Evolutionary conservation across 2,113 vertebrate species (phyloP).

Genomic region (Orientallactaga bullata): DNA sequence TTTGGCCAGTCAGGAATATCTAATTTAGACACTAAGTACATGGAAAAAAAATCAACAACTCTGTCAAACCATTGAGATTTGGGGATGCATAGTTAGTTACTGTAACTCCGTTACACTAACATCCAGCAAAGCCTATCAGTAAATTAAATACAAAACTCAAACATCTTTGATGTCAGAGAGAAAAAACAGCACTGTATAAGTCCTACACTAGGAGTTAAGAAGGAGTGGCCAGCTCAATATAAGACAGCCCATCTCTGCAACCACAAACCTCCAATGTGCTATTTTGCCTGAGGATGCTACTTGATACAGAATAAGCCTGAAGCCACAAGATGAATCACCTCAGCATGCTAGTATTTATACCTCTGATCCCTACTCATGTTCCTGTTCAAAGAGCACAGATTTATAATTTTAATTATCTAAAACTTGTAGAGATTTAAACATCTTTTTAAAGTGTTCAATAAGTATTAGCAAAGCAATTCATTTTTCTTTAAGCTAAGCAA

Average conservation of each 20-base stretch:
- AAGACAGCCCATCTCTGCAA: not conserved
- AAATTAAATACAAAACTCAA: constrained; percentile 29
- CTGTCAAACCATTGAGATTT: constrained; percentile 31
- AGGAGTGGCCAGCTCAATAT: not conserved
- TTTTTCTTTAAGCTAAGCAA: constrained; percentile 82
- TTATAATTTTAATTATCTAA: constrained; percentile 88
- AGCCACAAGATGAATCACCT: constrained; percentile 66
- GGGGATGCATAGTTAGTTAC: not conserved
- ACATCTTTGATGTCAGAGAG: constrained; percentile 41
- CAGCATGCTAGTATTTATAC: constrained; percentile 78
- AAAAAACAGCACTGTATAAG: not conserved
- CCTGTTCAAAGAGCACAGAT: constrained; percentile 84
- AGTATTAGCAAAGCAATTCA: constrained; percentile 86
- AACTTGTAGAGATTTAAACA: constrained; percentile 86
- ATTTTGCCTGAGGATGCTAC: not conserved
- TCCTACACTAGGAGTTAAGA: not conserved
- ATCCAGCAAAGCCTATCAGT: not conserved
- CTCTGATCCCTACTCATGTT: constrained; percentile 78
- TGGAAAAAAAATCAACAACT: constrained; percentile 29
- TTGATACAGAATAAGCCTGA: constrained; percentile 53
- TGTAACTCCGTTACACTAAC: not conserved
- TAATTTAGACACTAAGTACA: not conserved
- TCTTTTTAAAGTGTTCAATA: constrained; percentile 87
- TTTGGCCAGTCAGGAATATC: not conserved
- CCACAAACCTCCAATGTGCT: constrained; percentile 37